A percentile compares a stretch with the other conserved stretches of the same genome.
These are phyloP conservation scores for Rynchops niger DNA, from an alignment of 2,113 vertebrate genomes.

Conservation along the genomic window DNA sequence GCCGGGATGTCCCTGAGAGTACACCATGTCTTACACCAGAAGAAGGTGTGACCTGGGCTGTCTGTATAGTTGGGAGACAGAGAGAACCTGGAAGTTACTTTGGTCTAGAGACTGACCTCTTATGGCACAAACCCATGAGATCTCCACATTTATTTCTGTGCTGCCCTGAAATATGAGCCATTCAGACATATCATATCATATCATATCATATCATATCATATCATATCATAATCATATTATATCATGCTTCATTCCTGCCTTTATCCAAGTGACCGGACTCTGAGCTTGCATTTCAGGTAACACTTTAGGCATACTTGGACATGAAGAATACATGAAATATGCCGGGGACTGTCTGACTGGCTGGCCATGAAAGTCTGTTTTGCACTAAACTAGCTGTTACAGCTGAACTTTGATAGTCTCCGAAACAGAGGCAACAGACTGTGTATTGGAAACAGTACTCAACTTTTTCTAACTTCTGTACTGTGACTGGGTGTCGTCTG, in stretches of 20 bases:
- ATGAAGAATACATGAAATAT: not conserved
- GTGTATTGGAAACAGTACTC: not conserved
- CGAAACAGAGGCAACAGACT: not conserved
- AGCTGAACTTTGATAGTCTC: not conserved
- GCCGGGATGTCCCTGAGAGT: not conserved
- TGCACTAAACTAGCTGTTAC: not conserved
- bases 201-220: no score
- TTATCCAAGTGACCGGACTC: not conserved
- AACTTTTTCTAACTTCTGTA: not conserved
- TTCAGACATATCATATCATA: not conserved
- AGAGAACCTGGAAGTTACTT: fast-evolving
- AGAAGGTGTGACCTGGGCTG: not conserved
- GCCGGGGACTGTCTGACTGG: not conserved
- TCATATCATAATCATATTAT: no score
- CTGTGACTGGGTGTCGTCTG: not conserved
- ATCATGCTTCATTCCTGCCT: not conserved
- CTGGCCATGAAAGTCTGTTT: not conserved
- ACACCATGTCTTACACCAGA: not conserved
- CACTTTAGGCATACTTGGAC: not conserved
- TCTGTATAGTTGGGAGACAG: not conserved
- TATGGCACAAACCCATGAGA: not conserved
- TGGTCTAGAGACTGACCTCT: not conserved
- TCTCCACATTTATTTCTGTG: not conserved
- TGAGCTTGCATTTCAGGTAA: not conserved
- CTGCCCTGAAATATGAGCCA: fast-evolving